Evolutionary conservation across 2,113 vertebrate species (phyloP).

Genomic region (Empidonax traillii): DNA sequence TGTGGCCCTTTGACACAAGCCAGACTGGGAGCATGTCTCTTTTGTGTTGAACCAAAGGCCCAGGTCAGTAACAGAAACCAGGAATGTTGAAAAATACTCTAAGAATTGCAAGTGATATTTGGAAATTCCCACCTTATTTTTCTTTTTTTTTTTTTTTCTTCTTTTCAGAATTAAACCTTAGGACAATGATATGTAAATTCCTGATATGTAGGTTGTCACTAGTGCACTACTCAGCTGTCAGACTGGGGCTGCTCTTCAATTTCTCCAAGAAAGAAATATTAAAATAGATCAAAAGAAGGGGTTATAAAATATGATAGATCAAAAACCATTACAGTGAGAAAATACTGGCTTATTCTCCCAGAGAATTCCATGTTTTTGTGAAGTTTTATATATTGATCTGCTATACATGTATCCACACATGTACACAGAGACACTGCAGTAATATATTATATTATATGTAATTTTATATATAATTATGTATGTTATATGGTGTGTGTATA

Average conservation of each 20-base stretch:
- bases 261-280: neutral
- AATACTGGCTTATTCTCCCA: neutral
- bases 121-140: neutral
- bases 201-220: neutral
- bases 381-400: neutral
- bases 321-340: neutral
- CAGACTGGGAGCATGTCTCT: fast-evolving
- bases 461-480: neutral
- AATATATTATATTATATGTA: neutral
- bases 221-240: neutral
- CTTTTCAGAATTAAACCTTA: neutral
- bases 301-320: neutral
- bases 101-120: neutral
- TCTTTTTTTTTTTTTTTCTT: neutral
- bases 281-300: neutral
- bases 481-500: fast-evolving
- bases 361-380: neutral
- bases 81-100: neutral
- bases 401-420: neutral
- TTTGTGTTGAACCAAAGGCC: neutral
- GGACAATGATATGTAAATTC: neutral
- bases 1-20: neutral
- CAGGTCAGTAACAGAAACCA: neutral
- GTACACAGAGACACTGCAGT: neutral
- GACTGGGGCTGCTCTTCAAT: neutral